Evolutionary conservation across 2,888 invertebrate genomes (phyloP).

Genomic region (Drosophila neoperkinsi): DNA sequence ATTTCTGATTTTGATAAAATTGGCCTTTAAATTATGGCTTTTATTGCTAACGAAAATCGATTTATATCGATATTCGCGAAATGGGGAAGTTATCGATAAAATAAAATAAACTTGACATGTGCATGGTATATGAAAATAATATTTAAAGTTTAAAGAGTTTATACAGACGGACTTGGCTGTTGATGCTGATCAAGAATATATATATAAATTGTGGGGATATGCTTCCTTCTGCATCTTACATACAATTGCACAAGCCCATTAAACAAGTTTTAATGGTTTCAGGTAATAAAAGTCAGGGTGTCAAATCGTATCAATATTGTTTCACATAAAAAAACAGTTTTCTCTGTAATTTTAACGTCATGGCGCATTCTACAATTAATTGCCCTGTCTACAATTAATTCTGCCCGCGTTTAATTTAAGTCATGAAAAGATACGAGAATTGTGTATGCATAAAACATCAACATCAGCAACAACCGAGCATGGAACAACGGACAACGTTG

Average conservation of each 20-base stretch:
- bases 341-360: neutral
- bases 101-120: neutral
- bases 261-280: neutral
- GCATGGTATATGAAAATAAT: neutral
- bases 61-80: too few relatives aligned
- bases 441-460: neutral
- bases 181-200: neutral
- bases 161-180: too few relatives aligned
- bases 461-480: neutral
- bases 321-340: neutral
- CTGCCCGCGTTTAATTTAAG: neutral
- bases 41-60: too few relatives aligned
- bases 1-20: neutral
- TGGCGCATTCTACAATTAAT: neutral
- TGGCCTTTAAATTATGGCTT: neutral
- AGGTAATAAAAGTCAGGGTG: neutral
- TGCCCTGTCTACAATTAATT: neutral
- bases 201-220: neutral
- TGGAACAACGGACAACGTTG: neutral
- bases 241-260: neutral
- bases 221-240: neutral
- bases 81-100: neutral
- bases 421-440: neutral
- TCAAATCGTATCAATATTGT: neutral
- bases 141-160: neutral